These are phyloP conservation scores for Hymenochirus boettgeri DNA, from an alignment of 2,113 vertebrate species.

Conservation along the genomic window DNA sequence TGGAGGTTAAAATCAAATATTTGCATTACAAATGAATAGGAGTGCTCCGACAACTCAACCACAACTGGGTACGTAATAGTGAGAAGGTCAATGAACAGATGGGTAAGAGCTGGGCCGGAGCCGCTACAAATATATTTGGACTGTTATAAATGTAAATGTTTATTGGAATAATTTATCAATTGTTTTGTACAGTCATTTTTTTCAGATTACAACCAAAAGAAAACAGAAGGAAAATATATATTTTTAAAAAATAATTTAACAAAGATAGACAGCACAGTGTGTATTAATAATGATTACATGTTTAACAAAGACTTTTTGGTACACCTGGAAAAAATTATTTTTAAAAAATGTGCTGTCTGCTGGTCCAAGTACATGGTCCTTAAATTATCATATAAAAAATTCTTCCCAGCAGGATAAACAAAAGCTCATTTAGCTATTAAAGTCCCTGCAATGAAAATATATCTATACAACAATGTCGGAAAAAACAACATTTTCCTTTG, in stretches of 20 bases:
- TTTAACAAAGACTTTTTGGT: constrained; percentile 23
- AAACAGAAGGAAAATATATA: constrained; percentile 27
- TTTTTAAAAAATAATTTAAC: constrained; percentile 34
- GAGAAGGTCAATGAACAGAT: too few relatives aligned
- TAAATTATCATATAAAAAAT: constrained; percentile 42
- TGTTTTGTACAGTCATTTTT: constrained; percentile 32
- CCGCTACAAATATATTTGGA: too few relatives aligned
- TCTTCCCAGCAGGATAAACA: constrained; percentile 32
- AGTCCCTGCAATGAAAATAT: constrained; percentile 42
- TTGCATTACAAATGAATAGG: too few relatives aligned
- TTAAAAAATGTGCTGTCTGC: constrained; percentile 27
- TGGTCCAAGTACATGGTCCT: constrained; percentile 40
- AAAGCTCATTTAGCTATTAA: constrained; percentile 24
- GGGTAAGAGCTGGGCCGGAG: too few relatives aligned
- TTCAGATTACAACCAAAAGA: constrained; percentile 25
- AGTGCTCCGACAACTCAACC: too few relatives aligned
- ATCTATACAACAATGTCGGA: constrained; percentile 41
- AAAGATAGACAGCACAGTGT: constrained; percentile 34
- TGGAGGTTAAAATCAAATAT: too few relatives aligned
- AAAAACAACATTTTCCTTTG: constrained; percentile 25
- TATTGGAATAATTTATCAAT: constrained; percentile 41
- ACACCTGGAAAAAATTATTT: constrained; percentile 2
- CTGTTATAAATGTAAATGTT: constrained; percentile 34
- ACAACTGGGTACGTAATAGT: too few relatives aligned
- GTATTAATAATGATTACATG: constrained; percentile 6